Percentiles rank a stretch among this genome's conserved stretches.
phyloP scores from a whole-genome alignment of 1,140 invertebrate species.

The Chironomus striatipennis region DNA sequence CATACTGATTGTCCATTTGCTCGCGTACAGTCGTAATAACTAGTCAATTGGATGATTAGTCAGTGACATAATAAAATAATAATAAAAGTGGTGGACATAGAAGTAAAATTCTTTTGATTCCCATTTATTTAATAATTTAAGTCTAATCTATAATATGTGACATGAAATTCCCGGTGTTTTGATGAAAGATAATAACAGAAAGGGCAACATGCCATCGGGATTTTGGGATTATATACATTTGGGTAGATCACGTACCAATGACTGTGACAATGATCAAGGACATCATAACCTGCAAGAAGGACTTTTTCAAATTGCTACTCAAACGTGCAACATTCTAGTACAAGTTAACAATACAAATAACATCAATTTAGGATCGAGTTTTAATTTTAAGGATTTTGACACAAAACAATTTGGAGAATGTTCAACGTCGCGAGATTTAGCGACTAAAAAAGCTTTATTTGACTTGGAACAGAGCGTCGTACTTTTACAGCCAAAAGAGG shows the following conservation, averaged over 20 bases:
- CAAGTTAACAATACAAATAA: conserved; percentile 66
- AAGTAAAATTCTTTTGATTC: not conserved
- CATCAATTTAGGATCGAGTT: conserved; percentile 55
- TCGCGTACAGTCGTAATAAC: not conserved
- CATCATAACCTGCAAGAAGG: conserved; percentile 57
- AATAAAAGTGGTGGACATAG: not conserved
- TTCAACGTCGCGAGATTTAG: conserved; percentile 27
- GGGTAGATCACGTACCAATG: conserved; percentile 36
- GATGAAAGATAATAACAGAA: not conserved
- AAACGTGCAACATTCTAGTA: conserved; percentile 60
- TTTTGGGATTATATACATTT: conserved; percentile 49
- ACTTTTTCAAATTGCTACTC: conserved; percentile 60
- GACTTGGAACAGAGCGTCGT: conserved; percentile 28
- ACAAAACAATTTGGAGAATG: conserved; percentile 41
- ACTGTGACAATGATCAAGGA: conserved; percentile 32
- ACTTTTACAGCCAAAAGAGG: conserved; percentile 32
- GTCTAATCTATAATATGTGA: not conserved
- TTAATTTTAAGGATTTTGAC: conserved; percentile 45
- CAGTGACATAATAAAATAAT: not conserved
- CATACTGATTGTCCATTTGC: not conserved
- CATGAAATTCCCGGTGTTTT: not conserved
- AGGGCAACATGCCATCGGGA: conserved; percentile 42
- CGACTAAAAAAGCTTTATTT: not conserved
- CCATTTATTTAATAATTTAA: not conserved
- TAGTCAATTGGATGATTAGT: not conserved